phyloP scores from a whole-genome alignment of 2,888 invertebrate species.

The Heliconius cydno region DNA sequence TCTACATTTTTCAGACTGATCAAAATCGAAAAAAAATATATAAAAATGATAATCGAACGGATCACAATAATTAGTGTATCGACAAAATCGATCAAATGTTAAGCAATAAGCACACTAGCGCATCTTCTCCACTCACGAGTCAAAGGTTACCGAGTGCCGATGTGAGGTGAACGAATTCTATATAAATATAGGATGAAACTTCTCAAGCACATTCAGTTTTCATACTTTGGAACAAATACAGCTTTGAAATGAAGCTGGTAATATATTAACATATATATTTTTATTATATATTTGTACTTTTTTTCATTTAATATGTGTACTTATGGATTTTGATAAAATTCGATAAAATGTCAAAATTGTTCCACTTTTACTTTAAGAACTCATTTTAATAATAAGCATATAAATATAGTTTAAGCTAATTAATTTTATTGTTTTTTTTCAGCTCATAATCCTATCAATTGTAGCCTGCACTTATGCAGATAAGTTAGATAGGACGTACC shows the following conservation, averaged over 20 bases:
- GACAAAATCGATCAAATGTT: constrained; percentile 71
- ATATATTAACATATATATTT: constrained; percentile 39
- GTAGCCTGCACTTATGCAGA: constrained; percentile 74
- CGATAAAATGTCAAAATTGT: neutral
- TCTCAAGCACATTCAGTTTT: constrained; percentile 66
- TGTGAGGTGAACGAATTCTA: constrained; percentile 76
- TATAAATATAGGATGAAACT: constrained; percentile 78
- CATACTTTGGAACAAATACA: constrained; percentile 63
- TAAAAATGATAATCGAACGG: constrained; percentile 33
- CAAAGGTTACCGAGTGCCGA: constrained; percentile 78
- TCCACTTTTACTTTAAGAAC: neutral
- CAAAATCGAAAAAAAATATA: neutral
- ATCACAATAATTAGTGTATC: constrained; percentile 72
- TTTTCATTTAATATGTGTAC: neutral
- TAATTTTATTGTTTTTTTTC: constrained; percentile 52
- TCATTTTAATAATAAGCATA: no score
- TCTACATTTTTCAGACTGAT: neutral
- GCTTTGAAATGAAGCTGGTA: constrained; percentile 81
- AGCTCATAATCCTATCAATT: constrained; percentile 71
- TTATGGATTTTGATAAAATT: neutral
- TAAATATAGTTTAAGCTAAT: neutral
- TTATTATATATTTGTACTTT: neutral
- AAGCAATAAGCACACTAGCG: constrained; percentile 63
- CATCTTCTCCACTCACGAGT: constrained; percentile 60
- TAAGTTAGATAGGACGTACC: constrained; percentile 75